Base-by-base conservation (phyloP, 2,113 vertebrate species). In the Megaceryle torquata region DNA sequence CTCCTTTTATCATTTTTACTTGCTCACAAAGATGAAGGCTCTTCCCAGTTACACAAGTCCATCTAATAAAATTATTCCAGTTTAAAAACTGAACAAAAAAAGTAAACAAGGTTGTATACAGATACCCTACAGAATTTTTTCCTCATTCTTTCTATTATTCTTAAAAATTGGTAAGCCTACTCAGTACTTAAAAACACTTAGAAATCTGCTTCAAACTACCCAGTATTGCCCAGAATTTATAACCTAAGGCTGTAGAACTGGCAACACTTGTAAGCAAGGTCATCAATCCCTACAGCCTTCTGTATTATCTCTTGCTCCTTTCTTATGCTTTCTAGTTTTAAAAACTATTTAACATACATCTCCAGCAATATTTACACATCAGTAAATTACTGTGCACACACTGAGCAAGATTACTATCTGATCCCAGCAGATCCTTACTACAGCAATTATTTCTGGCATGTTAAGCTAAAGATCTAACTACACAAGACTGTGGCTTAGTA, bases 1-100 rank as follows among this genome's bases (percentile, higher is more conserved):
- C 20, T 89, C 48, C 56, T 56, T 91, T 90, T 86, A 80, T 88
- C 26, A 50, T 59, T 94, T 82, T 94, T 71, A 78, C 18, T 92
- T 83, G 48, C n/a, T 54, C 51, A 72, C 53, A 96, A 93, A 95
- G 54, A 82, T 20, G 26, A 74, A 88, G n/a, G 3, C 15, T 92
- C 63, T 91, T 92, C 48, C 57, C 70, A 78, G 50, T 59, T 83
- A 91, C 88, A 75, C 24, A 60, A 88, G 60, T 51, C 21, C 37
- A 50, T n/a, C 26, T 61, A 94, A 88, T 63, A 54, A 94, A 96
- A 94, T 11, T 35, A 33, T 61, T 82, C 82, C 51, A 54, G 31
- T 78, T 72, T 54, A 75, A 51, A 70, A 35, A 37, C 37, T 37
- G 37, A 37, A 37, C 37, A 37, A 37, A 37, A 37, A 24, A 41